Evolutionary conservation across 2,113 vertebrate genomes (phyloP), one percentile per base, ranked within the genome.

Genomic region (Heterochromis multidens): DNA sequence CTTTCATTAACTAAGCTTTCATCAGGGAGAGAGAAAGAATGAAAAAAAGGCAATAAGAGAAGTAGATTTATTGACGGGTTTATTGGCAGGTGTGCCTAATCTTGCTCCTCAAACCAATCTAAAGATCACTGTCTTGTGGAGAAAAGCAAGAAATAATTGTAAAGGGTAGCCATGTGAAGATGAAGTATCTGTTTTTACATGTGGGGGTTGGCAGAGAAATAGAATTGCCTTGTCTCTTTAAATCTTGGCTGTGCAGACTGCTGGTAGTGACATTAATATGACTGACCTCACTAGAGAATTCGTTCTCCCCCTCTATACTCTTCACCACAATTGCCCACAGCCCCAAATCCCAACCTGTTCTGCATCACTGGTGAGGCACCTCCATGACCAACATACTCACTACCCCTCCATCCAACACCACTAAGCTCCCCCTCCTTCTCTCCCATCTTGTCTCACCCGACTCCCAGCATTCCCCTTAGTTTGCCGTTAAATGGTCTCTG

Each of bases 71-170:
- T 94, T 88, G 93, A 94, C 12, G 57, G 35, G 46, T 7, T 13
- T 93, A 95, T 95, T 92, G 95, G 82, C 94, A 93, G 92, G 88
- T 88, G 83, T 21, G 82, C 61, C 90, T 93, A 92, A 92, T 94
- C 83, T 87, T 56, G 43, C 79, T 83, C 81, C 84, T 86, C 54
- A 77, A 81, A 87, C 91, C 90, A 81, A 88, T 90, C 82, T 62
- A 82, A 80, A 77, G 79, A 82, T 81, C 27, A 77, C 57, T 78
- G 80, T 87, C 70, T 72, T 80, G 60, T 31, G 70, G 83, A 87
- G 89, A 89, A 88, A 92, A 87, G 86, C 67, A 87, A 90, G 89
- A 13, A 86, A 83, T 90, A 91, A 94, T 91, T 93, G 89, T 84
- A 82, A 89, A 88, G 88, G 80, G 84, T 81, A 90, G 81, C 87